Evolutionary conservation across 1,140 invertebrate species (phyloP), one percentile per base, ranked within the genome.

Genomic region (Drosophila pachea): DNA sequence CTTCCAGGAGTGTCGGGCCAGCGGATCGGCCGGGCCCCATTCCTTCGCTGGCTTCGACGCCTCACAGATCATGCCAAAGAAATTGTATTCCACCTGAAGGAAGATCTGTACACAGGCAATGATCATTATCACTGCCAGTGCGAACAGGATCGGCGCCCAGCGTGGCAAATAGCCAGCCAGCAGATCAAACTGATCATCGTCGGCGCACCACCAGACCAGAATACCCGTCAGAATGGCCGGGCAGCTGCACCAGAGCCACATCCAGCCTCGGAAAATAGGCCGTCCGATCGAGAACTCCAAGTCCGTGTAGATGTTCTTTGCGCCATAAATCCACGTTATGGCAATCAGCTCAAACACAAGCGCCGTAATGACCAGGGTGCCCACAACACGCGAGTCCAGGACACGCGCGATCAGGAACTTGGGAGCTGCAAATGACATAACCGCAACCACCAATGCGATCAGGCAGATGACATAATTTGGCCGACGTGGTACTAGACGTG

Each of bases 1-100:
- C 65, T 89, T 89, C 89, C 89, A 89, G 11, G 89, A 88, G 67
- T 89, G 88, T 0, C 89, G 66, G 0, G 89, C 88, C 61, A 89
- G 52, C 0, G 89, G 89, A 76, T 89, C 89, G 0, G 89, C 88
- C 0, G 89, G 89, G 2, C 89, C 89, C 89, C 89, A 89, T 70
- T 89, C 89, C 74, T 89, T 89, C 2, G 89, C 89, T 29, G 88
- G 69, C 60, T 88, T 89, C 0, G 88, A 87, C 7, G 89, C 86
- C 53, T 89, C 89, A 42, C 87, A 89, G 7, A 89, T 89, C 88
- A 89, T 89, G 61, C 88, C 88, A 12, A 89, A 89, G 74, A 89
- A 89, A 65, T 89, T 89, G 67, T 89, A 89, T 59, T 89, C 89
- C 40, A 89, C 88, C 69, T 89, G 88, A 0, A 86, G 78, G 56